Percentiles rank a stretch among this genome's conserved stretches.
Conservation (phyloP, 2,797 vertebrate species). For the Periophthalmus magnuspinnatus region DNA sequence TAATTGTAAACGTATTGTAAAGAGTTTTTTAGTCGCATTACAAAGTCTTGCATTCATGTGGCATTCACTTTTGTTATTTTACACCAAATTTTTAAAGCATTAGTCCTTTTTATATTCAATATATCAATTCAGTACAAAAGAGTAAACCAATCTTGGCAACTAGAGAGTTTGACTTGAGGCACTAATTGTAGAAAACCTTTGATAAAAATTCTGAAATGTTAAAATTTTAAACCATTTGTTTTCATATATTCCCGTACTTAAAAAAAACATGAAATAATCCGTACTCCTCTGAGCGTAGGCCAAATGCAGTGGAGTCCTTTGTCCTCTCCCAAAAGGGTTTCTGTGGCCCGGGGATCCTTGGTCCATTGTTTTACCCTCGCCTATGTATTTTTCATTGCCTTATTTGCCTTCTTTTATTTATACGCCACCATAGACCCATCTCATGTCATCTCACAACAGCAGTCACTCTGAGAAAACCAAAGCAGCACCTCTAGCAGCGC, state of each 20-base stretch:
- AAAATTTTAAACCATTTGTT: not conserved
- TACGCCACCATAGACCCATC: constrained; percentile 19
- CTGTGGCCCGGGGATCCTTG: not conserved
- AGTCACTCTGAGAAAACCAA: constrained; percentile 80
- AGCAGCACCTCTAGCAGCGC: constrained; percentile 69
- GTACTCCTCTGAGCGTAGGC: not conserved
- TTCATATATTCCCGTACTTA: not conserved
- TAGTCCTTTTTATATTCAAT: not conserved
- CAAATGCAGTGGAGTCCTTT: not conserved
- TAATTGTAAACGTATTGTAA: too few species aligned
- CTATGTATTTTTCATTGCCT: constrained; percentile 30
- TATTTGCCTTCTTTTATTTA: constrained; percentile 58
- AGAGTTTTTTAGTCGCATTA: not conserved
- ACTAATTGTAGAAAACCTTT: not conserved
- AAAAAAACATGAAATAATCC: not conserved
- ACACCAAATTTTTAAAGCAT: not conserved
- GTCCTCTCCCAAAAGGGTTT: not conserved
- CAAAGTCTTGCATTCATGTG: not conserved
- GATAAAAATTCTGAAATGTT: not conserved
- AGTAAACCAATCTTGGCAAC: not conserved
- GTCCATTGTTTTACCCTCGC: constrained; percentile 10
- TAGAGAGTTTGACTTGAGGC: not conserved
- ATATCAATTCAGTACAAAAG: not conserved
- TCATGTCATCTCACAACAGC: constrained; percentile 53
- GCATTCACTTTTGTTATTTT: not conserved